Evolutionary conservation across 2,113 vertebrate species (phyloP), one percentile per base, ranked within the genome.

Genomic region (Nanorana parkeri): DNA sequence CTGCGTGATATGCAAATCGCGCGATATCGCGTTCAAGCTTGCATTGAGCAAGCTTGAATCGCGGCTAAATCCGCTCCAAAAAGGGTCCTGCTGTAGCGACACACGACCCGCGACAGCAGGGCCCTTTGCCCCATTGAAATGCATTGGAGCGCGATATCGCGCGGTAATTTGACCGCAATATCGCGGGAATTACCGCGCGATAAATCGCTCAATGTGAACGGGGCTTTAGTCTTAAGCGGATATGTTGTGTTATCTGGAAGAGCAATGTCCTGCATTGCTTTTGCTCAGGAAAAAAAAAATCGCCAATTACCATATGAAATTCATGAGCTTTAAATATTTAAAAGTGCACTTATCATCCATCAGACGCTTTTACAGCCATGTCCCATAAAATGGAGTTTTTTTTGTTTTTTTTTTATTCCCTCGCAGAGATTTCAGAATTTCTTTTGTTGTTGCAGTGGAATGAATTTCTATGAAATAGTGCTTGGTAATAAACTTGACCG

Each of bases 261-360:
- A 7, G n/a, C 4, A 6, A 51, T 13, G 52, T 24, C 29, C 54
- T 29, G 8, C 21, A 26, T 55, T 75, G 15, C 72, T n/a, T 61
- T 29, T 61, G 55, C 61, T 61, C 26, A 74, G 19, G 17, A 55
- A 60, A 4, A 58, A 56, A 58, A 21, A 64, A 71, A 75, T 29
- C 19, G 7, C 56, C 54, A 74, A 75, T 75, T 75, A 75, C 72
- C 32, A 58, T 75, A 61, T 75, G 56, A 76, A 76, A 76, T 76
- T 63, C 73, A 76, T 76, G 58, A 76, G 73, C 56, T 63, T 76
- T 76, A 47, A 76, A 76, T 76, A 76, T 76, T 76, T 76, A 76
- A 20, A 61, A 47, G 73, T 51, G 58, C 73, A 63, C 73, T 76
- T 76, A 76, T 60, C 71, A 74, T 63, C 73, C 56, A 76, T 76